A percentile compares a stretch with the other conserved stretches of the same genome.
Conservation (phyloP, 1,140 invertebrate species). For the Papilio machaon region DNA sequence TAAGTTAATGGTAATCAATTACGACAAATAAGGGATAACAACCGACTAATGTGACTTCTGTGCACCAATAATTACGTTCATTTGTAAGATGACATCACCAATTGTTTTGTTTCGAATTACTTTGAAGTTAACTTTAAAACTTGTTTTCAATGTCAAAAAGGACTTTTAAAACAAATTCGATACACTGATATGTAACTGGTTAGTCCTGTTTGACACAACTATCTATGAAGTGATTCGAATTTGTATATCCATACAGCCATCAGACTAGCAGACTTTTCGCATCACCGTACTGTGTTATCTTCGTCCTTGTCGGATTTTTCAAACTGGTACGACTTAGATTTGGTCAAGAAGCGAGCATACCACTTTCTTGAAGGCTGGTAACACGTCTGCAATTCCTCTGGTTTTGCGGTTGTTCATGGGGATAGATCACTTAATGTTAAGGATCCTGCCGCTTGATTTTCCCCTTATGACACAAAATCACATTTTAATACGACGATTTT, state of each 20-base stretch:
- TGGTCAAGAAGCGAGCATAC: not conserved
- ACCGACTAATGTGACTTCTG: conserved; percentile 6
- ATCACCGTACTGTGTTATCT: too few relatives aligned
- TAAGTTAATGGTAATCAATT: not conserved
- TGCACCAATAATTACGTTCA: not conserved
- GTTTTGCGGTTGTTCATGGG: not conserved
- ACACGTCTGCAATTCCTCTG: not conserved
- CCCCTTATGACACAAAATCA: not conserved
- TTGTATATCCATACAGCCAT: too few relatives aligned
- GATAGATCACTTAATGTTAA: not conserved
- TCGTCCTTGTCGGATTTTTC: too few relatives aligned
- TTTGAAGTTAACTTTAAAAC: not conserved
- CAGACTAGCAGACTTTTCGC: too few relatives aligned
- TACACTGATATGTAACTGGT: not conserved
- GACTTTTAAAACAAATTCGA: not conserved
- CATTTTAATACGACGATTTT: not conserved
- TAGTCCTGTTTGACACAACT: not conserved
- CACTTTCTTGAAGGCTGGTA: not conserved
- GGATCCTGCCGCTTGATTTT: not conserved
- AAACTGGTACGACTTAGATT: too few relatives aligned
- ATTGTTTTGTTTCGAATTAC: not conserved
- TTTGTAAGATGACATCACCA: conserved; percentile 9
- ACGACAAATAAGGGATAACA: not conserved
- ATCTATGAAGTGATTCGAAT: too few relatives aligned
- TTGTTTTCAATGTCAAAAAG: not conserved